Conservation (phyloP, 1,140 invertebrate species). For the Pachypeltis micranthus region DNA sequence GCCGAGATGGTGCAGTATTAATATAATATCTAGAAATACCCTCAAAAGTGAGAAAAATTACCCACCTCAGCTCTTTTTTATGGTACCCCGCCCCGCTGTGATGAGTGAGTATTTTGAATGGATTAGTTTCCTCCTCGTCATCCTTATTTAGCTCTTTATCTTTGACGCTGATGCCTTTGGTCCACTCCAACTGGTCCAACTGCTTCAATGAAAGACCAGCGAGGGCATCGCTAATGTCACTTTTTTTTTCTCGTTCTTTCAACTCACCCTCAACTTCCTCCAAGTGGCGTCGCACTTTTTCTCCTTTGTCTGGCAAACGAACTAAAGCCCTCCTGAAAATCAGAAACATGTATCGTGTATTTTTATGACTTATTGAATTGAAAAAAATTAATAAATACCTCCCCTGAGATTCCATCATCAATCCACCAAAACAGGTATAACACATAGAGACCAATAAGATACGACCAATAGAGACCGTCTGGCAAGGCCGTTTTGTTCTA, state of each 20-base stretch:
- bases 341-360: neutral
- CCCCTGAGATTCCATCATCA: neutral
- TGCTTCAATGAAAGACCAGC: slow-evolving; percentile 47
- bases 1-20: too few species aligned
- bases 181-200: slow-evolving; percentile 48
- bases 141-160: neutral
- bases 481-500: too few species aligned
- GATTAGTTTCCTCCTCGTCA: slow-evolving; percentile 45
- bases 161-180: too few species aligned
- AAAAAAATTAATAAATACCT: neutral
- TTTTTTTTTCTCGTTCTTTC: slow-evolving; percentile 41
- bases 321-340: slow-evolving; percentile 29
- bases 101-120: slow-evolving; percentile 51
- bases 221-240: slow-evolving; percentile 44
- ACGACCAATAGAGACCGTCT: too few species aligned
- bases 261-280: slow-evolving; percentile 45
- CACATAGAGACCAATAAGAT: too few species aligned
- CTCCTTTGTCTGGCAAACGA: slow-evolving; percentile 51
- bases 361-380: neutral
- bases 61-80: slow-evolving; percentile 26
- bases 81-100: slow-evolving; percentile 26
- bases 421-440: too few species aligned
- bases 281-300: slow-evolving; percentile 44
- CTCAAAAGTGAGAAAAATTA: too few species aligned
- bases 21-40: too few species aligned